A percentile compares a stretch with the other conserved stretches of the same genome.
These are phyloP conservation scores for Eupithecia abbreviata DNA, from an alignment of 2,888 invertebrate genomes.

Conservation along the genomic window DNA sequence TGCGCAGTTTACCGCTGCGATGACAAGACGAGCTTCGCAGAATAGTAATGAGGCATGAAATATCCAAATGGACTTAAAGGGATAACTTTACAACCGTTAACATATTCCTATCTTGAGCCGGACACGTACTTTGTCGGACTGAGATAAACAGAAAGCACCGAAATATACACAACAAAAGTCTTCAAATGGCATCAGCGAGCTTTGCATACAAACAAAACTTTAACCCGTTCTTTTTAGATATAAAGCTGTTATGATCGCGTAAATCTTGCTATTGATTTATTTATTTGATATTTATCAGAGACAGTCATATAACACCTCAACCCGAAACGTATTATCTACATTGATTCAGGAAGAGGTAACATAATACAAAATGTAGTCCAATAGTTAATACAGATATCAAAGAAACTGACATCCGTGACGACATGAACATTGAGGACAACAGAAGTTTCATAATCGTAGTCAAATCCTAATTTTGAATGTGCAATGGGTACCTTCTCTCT, in stretches of 20 bases:
- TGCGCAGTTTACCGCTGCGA: constrained; percentile 9
- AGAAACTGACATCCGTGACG: neutral
- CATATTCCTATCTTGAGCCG: constrained; percentile 49
- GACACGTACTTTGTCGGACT: constrained; percentile 45
- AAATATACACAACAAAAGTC: constrained; percentile 38
- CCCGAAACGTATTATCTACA: neutral
- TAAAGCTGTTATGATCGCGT: neutral
- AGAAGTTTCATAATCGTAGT: constrained; percentile 54
- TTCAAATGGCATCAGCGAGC: constrained; percentile 37
- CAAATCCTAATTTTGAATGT: constrained; percentile 59
- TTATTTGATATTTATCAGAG: neutral
- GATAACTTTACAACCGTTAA: constrained; percentile 42
- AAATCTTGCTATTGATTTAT: neutral
- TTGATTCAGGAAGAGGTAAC: constrained; percentile 6
- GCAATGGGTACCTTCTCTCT: constrained; percentile 50
- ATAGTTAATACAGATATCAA: constrained; percentile 1
- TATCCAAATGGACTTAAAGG: constrained; percentile 51
- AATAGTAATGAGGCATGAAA: constrained; percentile 48
- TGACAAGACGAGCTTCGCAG: constrained; percentile 36
- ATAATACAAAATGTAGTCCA: neutral
- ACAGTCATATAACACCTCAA: neutral
- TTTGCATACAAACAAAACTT: constrained; percentile 20
- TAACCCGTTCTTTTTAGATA: constrained; percentile 3
- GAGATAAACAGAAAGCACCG: constrained; percentile 39
- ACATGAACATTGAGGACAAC: constrained; percentile 7